Evolutionary conservation across 2,113 vertebrate species (phyloP).

Genomic region (Hydrochoerus hydrochaeris): DNA sequence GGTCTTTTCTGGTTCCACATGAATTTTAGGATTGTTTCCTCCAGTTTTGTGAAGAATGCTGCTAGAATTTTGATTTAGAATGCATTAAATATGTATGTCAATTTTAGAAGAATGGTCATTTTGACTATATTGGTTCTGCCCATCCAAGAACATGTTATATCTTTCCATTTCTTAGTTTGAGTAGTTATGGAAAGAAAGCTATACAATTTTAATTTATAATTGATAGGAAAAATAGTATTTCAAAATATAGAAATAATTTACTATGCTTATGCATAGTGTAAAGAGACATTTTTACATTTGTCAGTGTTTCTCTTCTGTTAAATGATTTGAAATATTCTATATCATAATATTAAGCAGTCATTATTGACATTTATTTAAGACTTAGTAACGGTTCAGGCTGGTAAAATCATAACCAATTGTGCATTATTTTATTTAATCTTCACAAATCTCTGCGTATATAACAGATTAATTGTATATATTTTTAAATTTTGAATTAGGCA

Average conservation of each 20-base stretch:
- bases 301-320: background rate
- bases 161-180: background rate
- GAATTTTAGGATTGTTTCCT: background rate
- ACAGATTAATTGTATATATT: background rate
- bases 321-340: background rate
- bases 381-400: background rate
- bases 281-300: background rate
- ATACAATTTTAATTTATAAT: background rate
- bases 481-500: background rate
- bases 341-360: background rate
- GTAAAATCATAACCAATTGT: background rate
- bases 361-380: background rate
- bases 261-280: background rate
- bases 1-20: background rate
- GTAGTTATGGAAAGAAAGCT: background rate
- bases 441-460: background rate
- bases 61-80: background rate
- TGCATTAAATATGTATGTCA: background rate
- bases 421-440: background rate
- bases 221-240: background rate
- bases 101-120: background rate
- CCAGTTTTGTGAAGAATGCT: background rate
- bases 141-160: background rate
- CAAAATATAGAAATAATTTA: background rate
- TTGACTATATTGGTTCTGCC: background rate